A percentile compares a stretch with the other conserved stretches of the same genome.
Evolutionary conservation across 2,113 vertebrate species (phyloP).

Genomic region (Eudyptes chrysolophus): DNA sequence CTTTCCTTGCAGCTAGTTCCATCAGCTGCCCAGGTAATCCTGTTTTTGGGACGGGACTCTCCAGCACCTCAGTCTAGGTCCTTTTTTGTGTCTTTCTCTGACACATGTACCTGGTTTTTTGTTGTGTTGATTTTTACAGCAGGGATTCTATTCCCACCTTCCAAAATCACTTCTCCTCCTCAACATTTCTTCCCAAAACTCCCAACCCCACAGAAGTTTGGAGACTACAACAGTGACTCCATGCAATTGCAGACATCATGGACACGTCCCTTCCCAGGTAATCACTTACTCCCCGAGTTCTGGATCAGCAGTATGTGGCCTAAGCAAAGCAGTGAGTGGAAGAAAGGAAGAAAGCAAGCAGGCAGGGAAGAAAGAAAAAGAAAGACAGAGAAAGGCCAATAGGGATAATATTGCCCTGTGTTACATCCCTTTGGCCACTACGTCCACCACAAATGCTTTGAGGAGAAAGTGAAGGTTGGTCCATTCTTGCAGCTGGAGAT

Average conservation of each 20-base stretch:
- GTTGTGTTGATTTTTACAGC: neutral
- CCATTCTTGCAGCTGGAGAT: neutral
- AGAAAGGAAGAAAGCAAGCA: neutral
- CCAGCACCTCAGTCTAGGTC: neutral
- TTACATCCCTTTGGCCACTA: neutral
- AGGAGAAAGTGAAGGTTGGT: neutral
- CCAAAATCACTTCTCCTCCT: neutral
- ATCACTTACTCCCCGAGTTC: neutral
- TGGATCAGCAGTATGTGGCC: neutral
- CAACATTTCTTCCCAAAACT: neutral
- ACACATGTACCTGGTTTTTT: fast-evolving
- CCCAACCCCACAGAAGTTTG: neutral
- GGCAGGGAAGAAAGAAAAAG: neutral
- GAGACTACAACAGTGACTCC: neutral
- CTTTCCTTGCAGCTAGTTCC: neutral
- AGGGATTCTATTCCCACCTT: neutral
- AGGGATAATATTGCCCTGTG: neutral
- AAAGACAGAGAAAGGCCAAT: neutral
- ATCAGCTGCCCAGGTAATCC: neutral
- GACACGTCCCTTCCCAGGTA: fast-evolving
- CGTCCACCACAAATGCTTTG: neutral
- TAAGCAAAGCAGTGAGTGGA: neutral
- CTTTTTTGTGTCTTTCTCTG: neutral
- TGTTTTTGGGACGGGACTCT: neutral
- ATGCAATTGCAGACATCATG: neutral